Evolutionary conservation across 2,797 vertebrate species (phyloP).

Genomic region (Onychomys arenicola): DNA sequence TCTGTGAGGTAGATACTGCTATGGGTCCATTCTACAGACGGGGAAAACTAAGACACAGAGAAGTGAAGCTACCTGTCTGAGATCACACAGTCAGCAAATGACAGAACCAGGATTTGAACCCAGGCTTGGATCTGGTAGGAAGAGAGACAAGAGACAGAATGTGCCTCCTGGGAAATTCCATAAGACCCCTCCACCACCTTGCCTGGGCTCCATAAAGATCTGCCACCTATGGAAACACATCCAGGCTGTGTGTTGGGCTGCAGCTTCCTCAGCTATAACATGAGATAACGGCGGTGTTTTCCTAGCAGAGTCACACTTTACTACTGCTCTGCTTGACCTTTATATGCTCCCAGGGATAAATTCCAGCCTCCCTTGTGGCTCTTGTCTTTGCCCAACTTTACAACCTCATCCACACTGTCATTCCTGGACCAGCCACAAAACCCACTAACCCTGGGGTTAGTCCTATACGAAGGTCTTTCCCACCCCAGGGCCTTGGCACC

Average conservation of each 20-base stretch:
- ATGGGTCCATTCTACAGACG: not conserved
- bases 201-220: not conserved
- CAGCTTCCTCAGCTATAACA: not conserved
- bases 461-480: not conserved
- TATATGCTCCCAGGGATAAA: not conserved
- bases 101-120: conserved; percentile 8
- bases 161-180: not conserved
- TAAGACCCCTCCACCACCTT: not conserved
- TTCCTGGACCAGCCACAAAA: not conserved
- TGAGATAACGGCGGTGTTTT: not conserved
- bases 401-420: not conserved
- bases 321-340: not conserved
- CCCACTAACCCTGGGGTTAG: not conserved
- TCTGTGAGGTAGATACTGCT: not conserved
- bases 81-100: conserved; percentile 24
- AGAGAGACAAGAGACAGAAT: not conserved
- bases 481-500: not conserved
- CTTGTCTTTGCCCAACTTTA: not conserved
- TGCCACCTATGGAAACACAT: not conserved
- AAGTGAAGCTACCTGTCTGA: not conserved
- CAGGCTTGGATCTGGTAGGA: not conserved
- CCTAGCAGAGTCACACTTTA: not conserved
- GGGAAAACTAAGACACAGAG: conserved; percentile 49
- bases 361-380: not conserved
- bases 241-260: not conserved